A percentile compares a stretch with the other conserved stretches of the same genome.
These are phyloP conservation scores for Corydoras sp. DNA, from an alignment of 2,113 vertebrate species.

Conservation along the genomic window DNA sequence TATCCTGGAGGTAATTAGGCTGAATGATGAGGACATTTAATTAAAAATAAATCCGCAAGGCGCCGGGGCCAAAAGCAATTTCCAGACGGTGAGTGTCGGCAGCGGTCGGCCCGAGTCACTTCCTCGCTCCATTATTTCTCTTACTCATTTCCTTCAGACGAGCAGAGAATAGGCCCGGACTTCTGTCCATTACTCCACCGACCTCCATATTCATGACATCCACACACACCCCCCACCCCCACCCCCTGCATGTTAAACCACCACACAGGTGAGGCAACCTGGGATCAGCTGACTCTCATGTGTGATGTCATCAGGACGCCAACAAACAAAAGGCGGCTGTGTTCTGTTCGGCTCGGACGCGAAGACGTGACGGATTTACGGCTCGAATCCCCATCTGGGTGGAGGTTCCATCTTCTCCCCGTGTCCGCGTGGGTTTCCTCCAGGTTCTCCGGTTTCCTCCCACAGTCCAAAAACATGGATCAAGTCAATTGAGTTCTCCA, in stretches of 20 bases:
- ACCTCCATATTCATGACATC: neutral
- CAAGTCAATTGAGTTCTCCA: too few relatives aligned
- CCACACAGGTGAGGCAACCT: neutral
- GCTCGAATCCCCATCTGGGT: too few relatives aligned
- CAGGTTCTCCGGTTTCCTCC: too few relatives aligned
- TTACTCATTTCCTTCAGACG: slow-evolving; percentile 20
- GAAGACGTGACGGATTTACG: too few relatives aligned
- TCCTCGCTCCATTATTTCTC: slow-evolving; percentile 30
- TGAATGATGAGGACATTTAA: slow-evolving; percentile 60
- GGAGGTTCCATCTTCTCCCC: too few relatives aligned
- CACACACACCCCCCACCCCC: neutral
- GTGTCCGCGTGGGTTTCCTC: too few relatives aligned
- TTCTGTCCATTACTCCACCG: slow-evolving; percentile 17
- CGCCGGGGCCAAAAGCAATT: slow-evolving; percentile 49
- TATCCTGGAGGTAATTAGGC: slow-evolving; percentile 60
- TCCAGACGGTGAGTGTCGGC: slow-evolving; percentile 40
- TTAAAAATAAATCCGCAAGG: slow-evolving; percentile 62
- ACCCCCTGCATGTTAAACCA: neutral
- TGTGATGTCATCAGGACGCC: too few relatives aligned
- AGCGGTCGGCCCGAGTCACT: slow-evolving; percentile 27
- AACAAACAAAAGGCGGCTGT: too few relatives aligned
- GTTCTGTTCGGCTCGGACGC: too few relatives aligned
- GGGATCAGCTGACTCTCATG: too few relatives aligned
- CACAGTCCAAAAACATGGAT: too few relatives aligned
- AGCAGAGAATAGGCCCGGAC: slow-evolving; percentile 20